phyloP scores from a whole-genome alignment of 2,797 vertebrate genomes.

The Myioborus miniatus region DNA sequence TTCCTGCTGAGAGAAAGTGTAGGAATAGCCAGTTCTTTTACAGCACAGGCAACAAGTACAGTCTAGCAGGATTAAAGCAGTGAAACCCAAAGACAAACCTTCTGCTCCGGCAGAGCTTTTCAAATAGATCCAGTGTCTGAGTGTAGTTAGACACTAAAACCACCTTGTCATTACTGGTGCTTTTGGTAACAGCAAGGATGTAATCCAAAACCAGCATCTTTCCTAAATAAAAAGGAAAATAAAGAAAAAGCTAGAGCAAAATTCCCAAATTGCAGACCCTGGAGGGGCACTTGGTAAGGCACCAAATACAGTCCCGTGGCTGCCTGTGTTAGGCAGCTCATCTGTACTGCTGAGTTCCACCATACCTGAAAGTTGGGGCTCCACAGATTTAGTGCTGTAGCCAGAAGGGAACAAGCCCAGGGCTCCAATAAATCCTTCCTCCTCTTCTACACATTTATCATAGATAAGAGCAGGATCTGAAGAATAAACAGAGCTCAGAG shows the following conservation, averaged over 20 bases:
- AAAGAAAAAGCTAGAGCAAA: background rate
- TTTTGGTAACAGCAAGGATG: slow-evolving; percentile 91
- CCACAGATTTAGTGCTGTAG: slow-evolving; percentile 86
- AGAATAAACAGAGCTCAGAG: background rate
- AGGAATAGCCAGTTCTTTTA: background rate
- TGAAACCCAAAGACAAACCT: slow-evolving; percentile 75
- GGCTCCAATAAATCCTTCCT: slow-evolving; percentile 90
- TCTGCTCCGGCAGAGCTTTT: slow-evolving; percentile 90
- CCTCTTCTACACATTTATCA: slow-evolving; percentile 90
- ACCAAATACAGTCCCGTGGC: background rate
- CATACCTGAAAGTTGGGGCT: slow-evolving; percentile 93
- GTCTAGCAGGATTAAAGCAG: background rate
- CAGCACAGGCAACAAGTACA: background rate
- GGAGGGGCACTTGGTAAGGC: background rate
- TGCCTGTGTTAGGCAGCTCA: background rate
- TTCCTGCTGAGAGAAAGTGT: background rate
- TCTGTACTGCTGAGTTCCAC: background rate
- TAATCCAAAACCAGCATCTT: slow-evolving; percentile 98
- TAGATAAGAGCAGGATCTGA: slow-evolving; percentile 93
- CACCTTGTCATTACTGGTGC: slow-evolving; percentile 90
- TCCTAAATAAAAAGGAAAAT: slow-evolving; percentile 72
- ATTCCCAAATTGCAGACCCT: background rate
- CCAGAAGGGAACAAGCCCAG: slow-evolving; percentile 87
- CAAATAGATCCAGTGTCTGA: slow-evolving; percentile 95
- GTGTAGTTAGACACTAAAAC: slow-evolving; percentile 98